Percentiles rank a stretch among this genome's conserved stretches.
phyloP scores from a whole-genome alignment of 2,113 vertebrate genomes.

The Lethenteron camtschaticum region DNA sequence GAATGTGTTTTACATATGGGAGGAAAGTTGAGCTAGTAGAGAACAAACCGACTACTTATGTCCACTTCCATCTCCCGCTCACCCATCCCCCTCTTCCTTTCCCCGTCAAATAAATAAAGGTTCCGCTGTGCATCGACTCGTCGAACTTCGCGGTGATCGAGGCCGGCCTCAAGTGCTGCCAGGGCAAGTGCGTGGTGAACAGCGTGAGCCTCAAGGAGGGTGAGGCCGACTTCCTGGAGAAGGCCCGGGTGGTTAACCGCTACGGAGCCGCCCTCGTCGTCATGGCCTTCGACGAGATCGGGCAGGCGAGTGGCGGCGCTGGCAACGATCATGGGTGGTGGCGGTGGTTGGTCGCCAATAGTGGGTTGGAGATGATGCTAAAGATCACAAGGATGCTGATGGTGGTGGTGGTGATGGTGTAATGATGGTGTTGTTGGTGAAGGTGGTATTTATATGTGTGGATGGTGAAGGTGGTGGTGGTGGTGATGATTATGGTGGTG shows the following conservation, averaged over 20 bases:
- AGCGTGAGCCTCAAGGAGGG: conserved; percentile 95
- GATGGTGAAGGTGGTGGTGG: too few relatives aligned
- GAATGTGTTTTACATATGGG: too few relatives aligned
- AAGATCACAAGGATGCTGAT: too few relatives aligned
- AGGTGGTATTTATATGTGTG: too few relatives aligned
- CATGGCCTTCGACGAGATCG: conserved; percentile 90
- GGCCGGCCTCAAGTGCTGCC: conserved; percentile 72
- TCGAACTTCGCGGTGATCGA: conserved; percentile 85
- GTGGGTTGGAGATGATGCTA: too few relatives aligned
- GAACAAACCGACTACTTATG: too few relatives aligned
- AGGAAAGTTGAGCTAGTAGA: too few relatives aligned
- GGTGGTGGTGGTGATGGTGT: too few relatives aligned
- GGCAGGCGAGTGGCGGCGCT: conserved; percentile 37
- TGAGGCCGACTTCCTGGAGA: conserved; percentile 51
- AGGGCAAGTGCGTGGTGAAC: conserved; percentile 90
- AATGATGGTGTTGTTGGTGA: too few relatives aligned
- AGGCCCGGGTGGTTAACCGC: conserved; percentile 43
- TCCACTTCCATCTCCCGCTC: too few relatives aligned
- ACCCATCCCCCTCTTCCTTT: too few relatives aligned
- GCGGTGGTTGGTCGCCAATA: background rate
- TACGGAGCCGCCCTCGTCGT: conserved; percentile 72
- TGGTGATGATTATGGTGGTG: too few relatives aligned
- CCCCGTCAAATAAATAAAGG: conserved; percentile 21
- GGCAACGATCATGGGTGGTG: background rate
- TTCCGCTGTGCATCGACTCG: conserved; percentile 84